Base-by-base conservation (phyloP, 1,140 invertebrate genomes). In the Drosophila sulfurigaster region DNA sequence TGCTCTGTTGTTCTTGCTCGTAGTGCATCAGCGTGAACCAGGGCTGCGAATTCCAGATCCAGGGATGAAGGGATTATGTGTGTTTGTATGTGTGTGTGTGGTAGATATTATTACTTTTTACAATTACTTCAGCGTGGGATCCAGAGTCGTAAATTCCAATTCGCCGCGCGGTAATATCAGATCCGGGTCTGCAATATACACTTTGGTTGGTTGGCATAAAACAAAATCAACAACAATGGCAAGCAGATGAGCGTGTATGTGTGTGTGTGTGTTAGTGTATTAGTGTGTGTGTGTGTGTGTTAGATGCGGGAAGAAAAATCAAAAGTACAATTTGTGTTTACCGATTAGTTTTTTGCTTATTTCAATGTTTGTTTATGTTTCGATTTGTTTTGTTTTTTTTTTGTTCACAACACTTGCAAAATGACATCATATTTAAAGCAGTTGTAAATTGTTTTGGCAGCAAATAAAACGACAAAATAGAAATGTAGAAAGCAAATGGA, bases 141-240 rank as follows among this genome's bases (percentile, higher is more conserved):
- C 92, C 83, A 92, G 80, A 59, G 92, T 92, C 81, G 92, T 92
- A 91, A 92, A 92, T 91, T 92, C 92, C 88, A 92, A 91, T 91
- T 92, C 92, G 80, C 92, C 91, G 69, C 92, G 91, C 70, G 92
- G 92, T 68, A 92, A 88, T 83, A 92, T 92, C 74, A 92, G 87
- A 90, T 92, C 92, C 67, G 92, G 92, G 92, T 92, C 92, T 92
- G 92, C 82, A 92, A 92, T 92, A 92, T 92, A 92, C 78, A 92
- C 92, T 92, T 81, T 81, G 78, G 79, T 91, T 91, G 83, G 83
- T 87, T 87, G 83, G 91, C 78, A 87, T 85, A 85, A 85, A 91
- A 91, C 77, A 87, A 91, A 81, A 88, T 90, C 86, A 79, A 75
- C 72, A 85, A 77, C 76, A 86, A 82, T 74, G 79, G 65, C 41